phyloP scores from a whole-genome alignment of 1,140 invertebrate species.

The Neodiprion lecontei region DNA sequence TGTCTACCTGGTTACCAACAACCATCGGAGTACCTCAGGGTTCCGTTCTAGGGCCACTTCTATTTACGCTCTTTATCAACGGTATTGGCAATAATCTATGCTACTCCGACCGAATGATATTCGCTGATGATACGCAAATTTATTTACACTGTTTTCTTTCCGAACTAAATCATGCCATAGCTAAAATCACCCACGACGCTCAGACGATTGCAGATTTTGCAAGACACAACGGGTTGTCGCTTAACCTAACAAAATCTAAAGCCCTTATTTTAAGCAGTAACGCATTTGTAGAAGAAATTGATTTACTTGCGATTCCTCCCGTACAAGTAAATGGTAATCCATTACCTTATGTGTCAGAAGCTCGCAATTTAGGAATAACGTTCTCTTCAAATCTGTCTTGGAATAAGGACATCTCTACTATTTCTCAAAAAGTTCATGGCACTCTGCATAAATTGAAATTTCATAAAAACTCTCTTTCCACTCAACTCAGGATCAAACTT shows the following conservation, averaged over 20 bases:
- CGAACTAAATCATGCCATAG: not conserved
- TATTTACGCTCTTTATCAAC: conserved; percentile 8
- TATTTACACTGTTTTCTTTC: not conserved
- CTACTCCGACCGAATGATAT: not conserved
- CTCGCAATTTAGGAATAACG: not conserved
- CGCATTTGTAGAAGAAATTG: not conserved
- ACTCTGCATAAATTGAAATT: conserved; percentile 13
- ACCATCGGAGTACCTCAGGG: not conserved
- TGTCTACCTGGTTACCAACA: not conserved
- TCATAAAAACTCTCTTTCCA: not conserved
- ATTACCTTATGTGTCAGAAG: not conserved
- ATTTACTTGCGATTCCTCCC: not conserved
- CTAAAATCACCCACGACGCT: conserved; percentile 5
- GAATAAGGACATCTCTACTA: conserved; percentile 3
- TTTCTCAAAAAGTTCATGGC: conserved; percentile 14
- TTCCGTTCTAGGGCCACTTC: conserved; percentile 7
- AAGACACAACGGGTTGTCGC: not conserved
- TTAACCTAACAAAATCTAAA: not conserved
- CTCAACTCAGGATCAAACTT: not conserved
- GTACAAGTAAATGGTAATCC: not conserved
- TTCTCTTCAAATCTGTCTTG: conserved; percentile 3
- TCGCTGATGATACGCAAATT: conserved; percentile 10
- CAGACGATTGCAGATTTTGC: conserved; percentile 7
- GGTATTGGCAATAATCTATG: not conserved
- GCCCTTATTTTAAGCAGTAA: conserved; percentile 4